These are phyloP conservation scores for Hippocampus zosterae DNA, from an alignment of 2,113 vertebrate genomes.

Conservation along the genomic window DNA sequence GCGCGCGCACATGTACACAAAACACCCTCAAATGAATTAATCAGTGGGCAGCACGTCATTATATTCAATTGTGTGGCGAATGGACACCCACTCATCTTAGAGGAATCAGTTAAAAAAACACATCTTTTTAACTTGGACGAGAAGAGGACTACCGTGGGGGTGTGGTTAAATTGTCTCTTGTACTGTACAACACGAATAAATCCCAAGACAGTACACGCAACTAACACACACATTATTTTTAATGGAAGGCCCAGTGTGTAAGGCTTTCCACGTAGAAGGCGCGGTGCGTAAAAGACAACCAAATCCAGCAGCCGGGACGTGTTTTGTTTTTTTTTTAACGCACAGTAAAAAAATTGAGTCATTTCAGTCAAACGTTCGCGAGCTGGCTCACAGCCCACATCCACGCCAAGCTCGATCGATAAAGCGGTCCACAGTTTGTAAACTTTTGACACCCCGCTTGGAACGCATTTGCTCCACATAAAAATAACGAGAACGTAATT, in stretches of 20 bases:
- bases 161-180: conserved; percentile 82
- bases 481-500: neutral
- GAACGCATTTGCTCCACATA: neutral
- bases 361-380: neutral
- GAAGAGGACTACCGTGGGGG: conserved; percentile 79
- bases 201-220: conserved; percentile 60
- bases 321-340: neutral
- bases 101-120: conserved; percentile 18
- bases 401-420: conserved; percentile 35
- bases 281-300: neutral
- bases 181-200: conserved; percentile 86
- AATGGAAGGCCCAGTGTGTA: neutral
- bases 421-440: conserved; percentile 51
- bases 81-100: conserved; percentile 5
- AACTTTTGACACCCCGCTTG: conserved; percentile 50
- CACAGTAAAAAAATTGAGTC: conserved; percentile 30
- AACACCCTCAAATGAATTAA: conserved; percentile 21
- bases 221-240: neutral
- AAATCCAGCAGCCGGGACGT: conserved; percentile 7
- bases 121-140: conserved; percentile 78
- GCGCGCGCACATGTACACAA: conserved; percentile 18
- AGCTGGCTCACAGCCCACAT: neutral
- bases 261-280: conserved; percentile 1
- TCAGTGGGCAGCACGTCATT: conserved; percentile 7
- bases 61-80: conserved; percentile 3